These are phyloP conservation scores for Buathra laborator DNA, from an alignment of 2,888 invertebrate species.

Conservation along the genomic window DNA sequence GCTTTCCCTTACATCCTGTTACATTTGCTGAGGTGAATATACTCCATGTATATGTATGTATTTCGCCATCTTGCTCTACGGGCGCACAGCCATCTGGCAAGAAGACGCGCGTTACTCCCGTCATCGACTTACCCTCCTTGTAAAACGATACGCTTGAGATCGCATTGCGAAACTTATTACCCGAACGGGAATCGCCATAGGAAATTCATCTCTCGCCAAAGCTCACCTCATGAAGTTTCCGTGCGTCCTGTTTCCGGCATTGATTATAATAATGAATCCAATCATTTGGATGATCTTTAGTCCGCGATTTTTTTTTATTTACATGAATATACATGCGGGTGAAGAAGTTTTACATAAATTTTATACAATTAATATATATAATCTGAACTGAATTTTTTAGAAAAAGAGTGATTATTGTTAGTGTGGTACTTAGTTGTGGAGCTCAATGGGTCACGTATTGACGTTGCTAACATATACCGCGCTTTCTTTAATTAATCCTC, in stretches of 20 bases:
- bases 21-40: neutral
- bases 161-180: slow-evolving; percentile 66
- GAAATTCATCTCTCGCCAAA: slow-evolving; percentile 4
- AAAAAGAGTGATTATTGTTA: too few relatives aligned
- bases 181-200: neutral
- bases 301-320: neutral
- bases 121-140: slow-evolving; percentile 72
- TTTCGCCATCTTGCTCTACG: neutral
- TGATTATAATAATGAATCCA: neutral
- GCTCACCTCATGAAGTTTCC: neutral
- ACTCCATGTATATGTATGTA: neutral
- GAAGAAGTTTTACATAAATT: too few relatives aligned
- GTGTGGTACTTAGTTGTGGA: too few relatives aligned
- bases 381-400: too few relatives aligned
- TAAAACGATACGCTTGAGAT: slow-evolving; percentile 82
- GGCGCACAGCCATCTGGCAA: slow-evolving; percentile 46
- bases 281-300: neutral
- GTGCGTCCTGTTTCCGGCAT: neutral
- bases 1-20: slow-evolving; percentile 1
- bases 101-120: slow-evolving; percentile 69
- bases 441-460: too few relatives aligned
- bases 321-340: too few relatives aligned
- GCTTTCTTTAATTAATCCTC: too few relatives aligned
- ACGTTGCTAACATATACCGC: too few relatives aligned
- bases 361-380: too few relatives aligned